A percentile compares a stretch with the other conserved stretches of the same genome.
Evolutionary conservation across 2,113 vertebrate genomes (phyloP).

Genomic region (Speoplatyrhinus poulsoni): DNA sequence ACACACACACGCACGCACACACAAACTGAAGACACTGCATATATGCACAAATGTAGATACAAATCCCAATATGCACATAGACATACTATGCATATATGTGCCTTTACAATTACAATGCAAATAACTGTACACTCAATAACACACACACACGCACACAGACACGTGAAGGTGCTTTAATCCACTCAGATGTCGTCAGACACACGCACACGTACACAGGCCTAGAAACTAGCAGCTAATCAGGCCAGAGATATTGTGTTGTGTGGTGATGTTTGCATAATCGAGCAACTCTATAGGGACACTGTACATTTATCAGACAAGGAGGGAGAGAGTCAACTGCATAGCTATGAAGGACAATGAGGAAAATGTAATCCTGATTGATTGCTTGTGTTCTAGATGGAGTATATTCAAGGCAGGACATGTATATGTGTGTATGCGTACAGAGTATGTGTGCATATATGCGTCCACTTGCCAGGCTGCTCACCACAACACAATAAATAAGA

Average conservation of each 20-base stretch:
- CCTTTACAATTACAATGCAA: neutral
- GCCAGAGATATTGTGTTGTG: neutral
- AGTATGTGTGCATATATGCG: neutral
- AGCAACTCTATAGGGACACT: neutral
- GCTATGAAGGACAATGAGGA: conserved; percentile 71
- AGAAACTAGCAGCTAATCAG: neutral
- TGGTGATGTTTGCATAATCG: conserved; percentile 10
- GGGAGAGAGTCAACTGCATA: conserved; percentile 37
- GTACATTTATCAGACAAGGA: neutral
- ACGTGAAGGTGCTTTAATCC: neutral
- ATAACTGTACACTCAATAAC: neutral
- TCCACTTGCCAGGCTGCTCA: neutral
- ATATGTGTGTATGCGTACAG: neutral
- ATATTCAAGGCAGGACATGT: conserved; percentile 43
- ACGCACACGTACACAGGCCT: neutral
- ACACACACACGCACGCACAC: neutral
- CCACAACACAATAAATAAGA: conserved; percentile 65
- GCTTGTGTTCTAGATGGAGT: conserved; percentile 62
- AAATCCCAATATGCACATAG: neutral
- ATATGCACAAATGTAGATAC: neutral
- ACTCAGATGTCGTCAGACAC: neutral
- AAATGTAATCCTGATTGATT: conserved; percentile 76
- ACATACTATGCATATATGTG: neutral
- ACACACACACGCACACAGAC: neutral
- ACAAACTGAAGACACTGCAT: neutral